Base-by-base conservation (phyloP, 2,113 vertebrate genomes). In the Microtus ochrogaster region DNA sequence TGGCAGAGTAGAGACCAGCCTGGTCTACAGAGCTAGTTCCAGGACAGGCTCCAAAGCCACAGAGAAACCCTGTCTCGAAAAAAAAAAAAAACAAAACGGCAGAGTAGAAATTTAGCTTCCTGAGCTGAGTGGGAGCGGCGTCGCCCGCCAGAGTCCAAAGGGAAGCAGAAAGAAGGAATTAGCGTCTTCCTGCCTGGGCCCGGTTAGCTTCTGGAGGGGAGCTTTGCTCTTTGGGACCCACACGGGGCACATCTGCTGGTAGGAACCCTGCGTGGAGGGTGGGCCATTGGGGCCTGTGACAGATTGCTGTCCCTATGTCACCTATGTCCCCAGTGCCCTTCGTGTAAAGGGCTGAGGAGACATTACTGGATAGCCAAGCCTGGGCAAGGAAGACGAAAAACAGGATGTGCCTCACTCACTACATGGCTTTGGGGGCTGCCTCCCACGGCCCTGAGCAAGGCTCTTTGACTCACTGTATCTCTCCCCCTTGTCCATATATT, bases 241-340 rank as follows among this genome's bases (percentile, higher is more conserved):
- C 5, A 33, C 33, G 14, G 52, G 26, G 41, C 2, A 0, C 3
- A 79, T 52, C 52, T 55, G 55, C 39, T 44, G 1, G 26, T 14
- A 55, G n/a, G 28, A 52, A 12, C 70, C 61, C 41, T 0, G 0
- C 36, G 5, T 2, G 14, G 22, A 58, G 70, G 41, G 66, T 63
- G 44, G 58, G 17, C 0, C 8, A 55, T 41, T 55, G 11, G 0
- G 3, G 10, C 41, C n/a, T 36, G 47, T 13, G 47, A 7, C 33
- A 55, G 74, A 55, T 12, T 6, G 7, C 12, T 5, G 58, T n/a
- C 73, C 33, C 11, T 21, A 12, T 6, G 4, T 39, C 47, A 8
- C 55, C 11, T 2, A 4, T 3, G 12, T 9, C 26, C 2, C 41
- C 39, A 39, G 58, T 0, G 26, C 11, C 81, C 63, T 49, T 12